Percentiles rank a stretch among this genome's conserved stretches.
These are phyloP conservation scores for Drosophila rubida DNA, from an alignment of 2,888 invertebrate genomes.

Conservation along the genomic window DNA sequence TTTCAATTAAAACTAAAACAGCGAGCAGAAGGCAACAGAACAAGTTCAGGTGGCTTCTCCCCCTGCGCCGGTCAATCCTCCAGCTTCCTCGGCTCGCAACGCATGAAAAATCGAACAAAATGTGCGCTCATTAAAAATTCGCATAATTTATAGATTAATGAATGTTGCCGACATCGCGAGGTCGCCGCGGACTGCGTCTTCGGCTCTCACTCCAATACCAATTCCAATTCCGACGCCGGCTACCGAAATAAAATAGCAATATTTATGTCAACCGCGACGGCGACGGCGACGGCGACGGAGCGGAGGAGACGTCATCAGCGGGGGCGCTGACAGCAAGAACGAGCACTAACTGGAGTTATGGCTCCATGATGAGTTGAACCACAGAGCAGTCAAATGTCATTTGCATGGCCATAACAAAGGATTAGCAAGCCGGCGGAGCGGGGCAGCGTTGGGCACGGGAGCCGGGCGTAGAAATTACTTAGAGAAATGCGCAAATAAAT, in stretches of 20 bases:
- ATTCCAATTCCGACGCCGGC: constrained; percentile 51
- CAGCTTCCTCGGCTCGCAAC: constrained; percentile 8
- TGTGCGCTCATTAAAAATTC: constrained; percentile 81
- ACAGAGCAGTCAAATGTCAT: constrained; percentile 48
- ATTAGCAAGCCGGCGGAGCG: constrained; percentile 41
- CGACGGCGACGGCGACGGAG: too few relatives aligned
- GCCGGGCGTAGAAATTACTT: constrained; percentile 4
- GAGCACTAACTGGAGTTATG: constrained; percentile 48
- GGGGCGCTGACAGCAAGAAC: constrained; percentile 32
- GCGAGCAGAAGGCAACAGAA: constrained; percentile 40
- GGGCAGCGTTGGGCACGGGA: background rate
- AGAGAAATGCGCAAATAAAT: constrained; percentile 64
- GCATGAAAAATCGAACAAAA: constrained; percentile 78
- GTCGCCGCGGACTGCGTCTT: constrained; percentile 59
- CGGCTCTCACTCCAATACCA: background rate
- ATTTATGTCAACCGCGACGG: constrained; percentile 59
- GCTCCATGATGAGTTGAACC: constrained; percentile 42
- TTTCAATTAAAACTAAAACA: constrained; percentile 75
- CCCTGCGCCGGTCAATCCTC: constrained; percentile 7
- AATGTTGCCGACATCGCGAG: constrained; percentile 70
- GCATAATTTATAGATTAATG: constrained; percentile 82
- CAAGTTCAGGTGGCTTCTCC: constrained; percentile 53
- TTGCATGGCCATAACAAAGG: constrained; percentile 61
- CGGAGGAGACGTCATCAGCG: constrained; percentile 42
- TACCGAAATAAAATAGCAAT: constrained; percentile 78